Evolutionary conservation across 2,113 vertebrate genomes (phyloP).

Genomic region (Octodon degus): DNA sequence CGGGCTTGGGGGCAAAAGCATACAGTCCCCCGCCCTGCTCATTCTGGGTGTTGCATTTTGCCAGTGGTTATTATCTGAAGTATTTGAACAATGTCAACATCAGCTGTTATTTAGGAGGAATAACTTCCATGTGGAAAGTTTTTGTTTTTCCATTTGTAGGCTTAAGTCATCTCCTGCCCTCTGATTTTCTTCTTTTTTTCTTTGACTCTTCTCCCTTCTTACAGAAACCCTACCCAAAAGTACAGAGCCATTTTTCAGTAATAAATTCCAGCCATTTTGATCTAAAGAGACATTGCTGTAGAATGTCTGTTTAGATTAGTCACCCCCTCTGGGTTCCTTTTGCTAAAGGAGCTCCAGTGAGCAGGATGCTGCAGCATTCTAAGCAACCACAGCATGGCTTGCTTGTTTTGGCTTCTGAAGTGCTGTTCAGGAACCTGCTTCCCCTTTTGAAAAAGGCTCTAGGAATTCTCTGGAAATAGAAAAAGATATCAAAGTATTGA

Average conservation of each 20-base stretch:
- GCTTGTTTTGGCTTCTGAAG: background rate
- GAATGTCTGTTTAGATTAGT: background rate
- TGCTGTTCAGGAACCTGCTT: background rate
- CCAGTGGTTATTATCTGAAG: background rate
- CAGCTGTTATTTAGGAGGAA: background rate
- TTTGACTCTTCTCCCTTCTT: slow-evolving; percentile 7
- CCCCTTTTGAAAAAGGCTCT: background rate
- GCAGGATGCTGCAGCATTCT: fast-evolving
- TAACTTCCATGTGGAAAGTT: background rate
- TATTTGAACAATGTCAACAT: background rate
- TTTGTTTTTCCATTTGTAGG: background rate
- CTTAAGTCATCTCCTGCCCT: background rate
- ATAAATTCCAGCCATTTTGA: slow-evolving; percentile 10
- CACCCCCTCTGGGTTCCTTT: background rate
- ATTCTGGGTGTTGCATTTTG: background rate
- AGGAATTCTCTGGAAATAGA: slow-evolving; percentile 34
- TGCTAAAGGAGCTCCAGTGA: background rate
- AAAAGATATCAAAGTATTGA: background rate
- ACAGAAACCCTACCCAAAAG: background rate
- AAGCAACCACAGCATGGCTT: background rate
- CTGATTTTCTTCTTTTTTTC: background rate
- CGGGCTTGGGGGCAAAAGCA: too few relatives aligned
- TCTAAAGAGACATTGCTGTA: background rate
- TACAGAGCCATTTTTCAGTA: background rate
- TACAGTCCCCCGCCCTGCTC: background rate